Percentiles rank a stretch among this genome's conserved stretches.
These are phyloP conservation scores for Bombyx mandarina DNA, from an alignment of 1,140 invertebrate genomes.

Conservation along the genomic window DNA sequence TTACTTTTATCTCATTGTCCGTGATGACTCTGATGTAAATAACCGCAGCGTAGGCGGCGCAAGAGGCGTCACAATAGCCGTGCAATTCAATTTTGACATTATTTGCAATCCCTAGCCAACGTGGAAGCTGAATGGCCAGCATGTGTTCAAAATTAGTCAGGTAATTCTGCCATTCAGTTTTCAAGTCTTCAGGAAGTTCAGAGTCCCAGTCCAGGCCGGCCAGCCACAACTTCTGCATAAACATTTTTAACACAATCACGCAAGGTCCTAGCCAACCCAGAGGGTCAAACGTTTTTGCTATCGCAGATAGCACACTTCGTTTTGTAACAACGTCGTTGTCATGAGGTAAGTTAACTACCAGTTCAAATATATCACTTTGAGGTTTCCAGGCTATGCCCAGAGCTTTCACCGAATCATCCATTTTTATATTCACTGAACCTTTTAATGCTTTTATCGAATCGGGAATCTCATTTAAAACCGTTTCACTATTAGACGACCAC, in stretches of 20 bases:
- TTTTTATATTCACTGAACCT: conserved; percentile 11
- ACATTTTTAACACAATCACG: conserved; percentile 49
- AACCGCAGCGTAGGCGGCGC: not conserved
- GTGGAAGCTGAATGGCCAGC: conserved; percentile 11
- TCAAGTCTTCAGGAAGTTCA: conserved; percentile 14
- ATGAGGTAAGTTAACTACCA: conserved; percentile 4
- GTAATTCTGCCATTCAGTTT: conserved; percentile 21
- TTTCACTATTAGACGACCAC: conserved; percentile 34
- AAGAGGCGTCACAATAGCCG: conserved; percentile 5
- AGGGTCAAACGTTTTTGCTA: conserved; percentile 35
- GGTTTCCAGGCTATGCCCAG: conserved; percentile 20
- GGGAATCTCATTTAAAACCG: not conserved
- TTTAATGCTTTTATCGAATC: not conserved
- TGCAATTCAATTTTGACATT: conserved; percentile 2
- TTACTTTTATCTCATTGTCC: not conserved
- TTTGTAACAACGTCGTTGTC: conserved; percentile 10
- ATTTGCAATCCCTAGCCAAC: not conserved
- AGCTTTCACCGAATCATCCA: conserved; percentile 16
- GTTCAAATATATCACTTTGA: conserved; percentile 14
- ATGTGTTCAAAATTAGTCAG: conserved; percentile 13
- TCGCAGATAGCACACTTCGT: conserved; percentile 16
- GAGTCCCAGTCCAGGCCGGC: conserved; percentile 49
- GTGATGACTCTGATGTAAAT: conserved; percentile 1
- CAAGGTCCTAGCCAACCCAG: conserved; percentile 51
- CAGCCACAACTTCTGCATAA: conserved; percentile 62